Base-by-base conservation (phyloP, 2,888 invertebrate genomes). In the Globia sparganii region DNA sequence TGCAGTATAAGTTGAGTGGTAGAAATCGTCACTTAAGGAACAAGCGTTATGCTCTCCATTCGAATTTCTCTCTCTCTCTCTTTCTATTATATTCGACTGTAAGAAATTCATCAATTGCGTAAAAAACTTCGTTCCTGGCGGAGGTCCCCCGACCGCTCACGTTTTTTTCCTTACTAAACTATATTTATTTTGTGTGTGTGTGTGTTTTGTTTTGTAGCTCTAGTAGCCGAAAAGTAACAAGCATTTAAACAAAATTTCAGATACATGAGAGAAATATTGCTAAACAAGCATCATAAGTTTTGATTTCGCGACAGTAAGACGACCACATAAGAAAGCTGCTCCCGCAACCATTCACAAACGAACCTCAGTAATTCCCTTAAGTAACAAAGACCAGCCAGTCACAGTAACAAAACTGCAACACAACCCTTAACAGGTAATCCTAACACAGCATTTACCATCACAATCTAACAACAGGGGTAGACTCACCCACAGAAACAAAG, bases 401-500 rank as follows among this genome's bases (percentile, higher is more conserved):
- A 18, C 2, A 53, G 13, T 2, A 81, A 25, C 25, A 2, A 43
- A 40, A 11, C 18, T 31, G 11, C 25, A 75, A n/a, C 34, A 59
- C 9, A 53, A 8, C 4, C 40, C 40, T 18, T 43, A 66, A 53
- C 15, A 77, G 15, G 43, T 62, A 49, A 58, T 31, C 15, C 56
- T 49, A 67, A 83, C 59, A 53, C 6, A 59, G 40, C 46, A 46
- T 77, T 67, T 18, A 43, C 40, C 34, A 31, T 34, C 67, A 56
- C 77, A 53, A 43, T 56, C 46, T 66, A 77, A 53, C 58, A 83
- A 40, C 0, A 37, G 28, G n/a, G 43, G 37, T 37, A 8, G 49
- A 28, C 53, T 66, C 34, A 43, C 28, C 40, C 59, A 59, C 58
- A 76, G 67, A 74, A 72, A 80, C 78, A 83, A 81, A 79, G 64